Base-by-base conservation (phyloP, 2,113 vertebrate genomes). In the Semnornis frantzii region DNA sequence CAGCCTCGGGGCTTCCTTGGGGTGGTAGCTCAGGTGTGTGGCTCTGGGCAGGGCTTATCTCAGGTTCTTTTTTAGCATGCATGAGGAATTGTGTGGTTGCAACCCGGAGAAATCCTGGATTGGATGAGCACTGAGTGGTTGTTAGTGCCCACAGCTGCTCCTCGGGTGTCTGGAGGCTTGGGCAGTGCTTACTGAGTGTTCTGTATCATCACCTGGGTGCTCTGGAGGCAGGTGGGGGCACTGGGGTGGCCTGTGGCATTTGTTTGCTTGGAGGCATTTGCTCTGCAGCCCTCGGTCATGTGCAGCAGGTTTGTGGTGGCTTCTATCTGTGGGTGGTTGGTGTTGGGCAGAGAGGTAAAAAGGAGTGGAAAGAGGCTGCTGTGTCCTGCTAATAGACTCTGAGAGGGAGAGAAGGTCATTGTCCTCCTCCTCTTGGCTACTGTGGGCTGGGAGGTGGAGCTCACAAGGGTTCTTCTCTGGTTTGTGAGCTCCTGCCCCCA, bases 121-220 rank as follows among this genome's bases (percentile, higher is more conserved):
- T 55, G 72, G 30, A 27, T 58, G n/a, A 1, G 46, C 16, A 3
- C 30, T 5, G 39, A 12, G 44, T 10, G 58, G 27, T 24, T 37
- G 27, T 33, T 4, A 5, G 31, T 9, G 15, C 16, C 39, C 9
- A 9, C 7, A 24, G n/a, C 15, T 4, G 25, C 44, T 28, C 69
- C 57, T 74, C 3, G 1, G 68, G 52, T 5, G 8, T 48, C 25
- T 1, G 5, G 60, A 57, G 39, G 19, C 20, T 54, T 2, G 3
- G 33, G 10, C n/a, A n/a, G 25, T 1, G 19, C 37, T 63, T 31
- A 3, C 44, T 6, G 31, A 16, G 66, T 5, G 57, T 28, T 68
- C 55, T 60, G n/a, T 24, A 12, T 15, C 34, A 3, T 27, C 8
- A 12, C 0, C 20, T 19, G 0, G 0, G 8, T 23, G 48, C 21